A percentile compares a stretch with the other conserved stretches of the same genome.
Evolutionary conservation across 2,113 vertebrate species (phyloP).

Genomic region (Sminthopsis crassicaudata): DNA sequence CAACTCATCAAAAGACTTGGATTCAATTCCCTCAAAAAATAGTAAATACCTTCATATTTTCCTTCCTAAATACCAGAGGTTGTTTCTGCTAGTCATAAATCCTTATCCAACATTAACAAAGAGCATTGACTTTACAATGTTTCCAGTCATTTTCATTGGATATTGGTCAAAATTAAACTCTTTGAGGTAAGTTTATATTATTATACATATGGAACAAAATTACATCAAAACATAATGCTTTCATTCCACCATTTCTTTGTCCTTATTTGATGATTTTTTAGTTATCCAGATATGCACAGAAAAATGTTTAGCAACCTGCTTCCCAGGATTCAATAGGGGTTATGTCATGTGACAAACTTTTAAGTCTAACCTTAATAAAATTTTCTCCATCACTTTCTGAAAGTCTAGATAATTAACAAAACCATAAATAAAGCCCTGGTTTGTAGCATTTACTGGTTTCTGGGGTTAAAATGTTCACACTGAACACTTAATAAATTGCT

Average conservation of each 20-base stretch:
- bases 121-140: slow-evolving; percentile 20
- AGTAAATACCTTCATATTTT: slow-evolving; percentile 21
- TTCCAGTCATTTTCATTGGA: slow-evolving; percentile 10
- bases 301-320: background rate
- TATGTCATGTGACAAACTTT: background rate
- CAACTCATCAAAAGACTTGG: slow-evolving; percentile 6
- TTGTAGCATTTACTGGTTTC: background rate
- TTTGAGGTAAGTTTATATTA: background rate
- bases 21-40: slow-evolving; percentile 43
- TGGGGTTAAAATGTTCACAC: background rate
- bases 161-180: slow-evolving; percentile 25
- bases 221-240: background rate
- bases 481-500: background rate
- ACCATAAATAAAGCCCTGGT: background rate
- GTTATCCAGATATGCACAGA: background rate
- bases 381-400: background rate
- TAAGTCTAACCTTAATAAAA: background rate
- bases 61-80: slow-evolving; percentile 1
- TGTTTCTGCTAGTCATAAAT: background rate
- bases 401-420: background rate
- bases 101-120: slow-evolving; percentile 21
- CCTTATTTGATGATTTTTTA: background rate
- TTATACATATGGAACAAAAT: slow-evolving; percentile 26
- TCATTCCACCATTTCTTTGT: background rate
- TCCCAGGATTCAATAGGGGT: too few species aligned